phyloP scores from a whole-genome alignment of 2,888 invertebrate genomes.

The Pocota personata region DNA sequence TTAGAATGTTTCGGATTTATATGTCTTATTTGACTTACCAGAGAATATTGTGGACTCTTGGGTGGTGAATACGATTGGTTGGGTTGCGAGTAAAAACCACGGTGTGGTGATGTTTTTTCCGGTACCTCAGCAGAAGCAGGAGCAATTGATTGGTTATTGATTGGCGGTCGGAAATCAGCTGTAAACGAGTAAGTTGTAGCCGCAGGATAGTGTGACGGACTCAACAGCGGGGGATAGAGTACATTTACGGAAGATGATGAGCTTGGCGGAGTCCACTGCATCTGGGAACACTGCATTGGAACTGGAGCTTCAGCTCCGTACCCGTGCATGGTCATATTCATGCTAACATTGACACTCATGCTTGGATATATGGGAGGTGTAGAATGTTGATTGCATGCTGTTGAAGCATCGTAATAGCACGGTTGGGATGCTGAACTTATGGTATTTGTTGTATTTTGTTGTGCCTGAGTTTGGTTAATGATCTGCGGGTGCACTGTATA shows the following conservation, averaged over 20 bases:
- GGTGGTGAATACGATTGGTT: constrained; percentile 79
- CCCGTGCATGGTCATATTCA: constrained; percentile 99
- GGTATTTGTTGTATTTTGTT: constrained; percentile 77
- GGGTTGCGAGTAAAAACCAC: constrained; percentile 81
- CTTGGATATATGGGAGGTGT: constrained; percentile 89
- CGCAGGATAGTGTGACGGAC: constrained; percentile 86
- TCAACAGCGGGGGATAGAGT: constrained; percentile 87
- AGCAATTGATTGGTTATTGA: constrained; percentile 83
- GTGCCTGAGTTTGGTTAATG: constrained; percentile 76
- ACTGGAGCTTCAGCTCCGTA: constrained; percentile 83
- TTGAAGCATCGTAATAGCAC: constrained; percentile 81
- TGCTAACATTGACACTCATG: constrained; percentile 97
- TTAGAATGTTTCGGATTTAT: background rate
- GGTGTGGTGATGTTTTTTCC: constrained; percentile 79
- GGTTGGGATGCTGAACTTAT: constrained; percentile 74
- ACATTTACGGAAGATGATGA: constrained; percentile 86
- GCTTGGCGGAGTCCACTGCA: constrained; percentile 90
- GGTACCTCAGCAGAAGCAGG: constrained; percentile 74
- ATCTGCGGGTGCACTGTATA: constrained; percentile 86
- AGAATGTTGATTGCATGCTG: constrained; percentile 76
- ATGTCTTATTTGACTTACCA: constrained; percentile 55
- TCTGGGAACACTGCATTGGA: constrained; percentile 87
- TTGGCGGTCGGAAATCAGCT: constrained; percentile 89
- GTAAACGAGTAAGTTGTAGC: constrained; percentile 93
- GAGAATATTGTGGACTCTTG: constrained; percentile 80